Base-by-base conservation (phyloP, 2,113 vertebrate genomes). In the Silurus asotus region DNA sequence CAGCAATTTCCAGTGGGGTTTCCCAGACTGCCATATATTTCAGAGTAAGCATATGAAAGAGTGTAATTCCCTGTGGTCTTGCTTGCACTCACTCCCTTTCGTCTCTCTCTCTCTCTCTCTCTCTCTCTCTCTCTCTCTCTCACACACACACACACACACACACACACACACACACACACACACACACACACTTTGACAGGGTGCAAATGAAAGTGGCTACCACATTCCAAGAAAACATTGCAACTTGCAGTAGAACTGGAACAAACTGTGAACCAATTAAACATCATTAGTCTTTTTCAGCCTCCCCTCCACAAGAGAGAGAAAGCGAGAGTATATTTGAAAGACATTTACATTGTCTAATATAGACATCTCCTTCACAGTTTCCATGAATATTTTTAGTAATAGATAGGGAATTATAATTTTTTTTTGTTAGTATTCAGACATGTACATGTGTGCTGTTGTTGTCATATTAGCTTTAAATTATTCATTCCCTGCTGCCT, bases 161-260 rank as follows among this genome's bases (percentile, higher is more conserved):
- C 28, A 75, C 83, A 62, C 69, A 84, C 69, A 49, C 69, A 75
- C 85, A 81, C 83, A 51, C 86, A 72, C 53, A 88, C 87, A 88
- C 78, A 61, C 70, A 8, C 72, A 85, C 69, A 85, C 87, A 85
- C 84, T 64, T 81, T 82, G 88, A 84, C 86, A 85, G 84, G 87
- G 84, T 89, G 91, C 75, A 89, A 91, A 91, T 90, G 82, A 88
- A 88, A 86, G 82, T 58, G 86, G 76, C 87, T 86, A 82, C 84
- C 88, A 89, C 89, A 87, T 89, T 88, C 69, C 76, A 82, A 89
- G 70, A 86, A 89, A 86, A 79, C 83, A 88, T 58, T 82, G 83
- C 70, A 76, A 86, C 88, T 88, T 87, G 87, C 23, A 20, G 80
- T 76, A 74, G 76, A 86, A 90, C 85, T 76, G 58, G 62, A 67